Percentiles rank a stretch among this genome's conserved stretches.
Conservation (phyloP, 2,113 vertebrate species). For the Scolopax mira region DNA sequence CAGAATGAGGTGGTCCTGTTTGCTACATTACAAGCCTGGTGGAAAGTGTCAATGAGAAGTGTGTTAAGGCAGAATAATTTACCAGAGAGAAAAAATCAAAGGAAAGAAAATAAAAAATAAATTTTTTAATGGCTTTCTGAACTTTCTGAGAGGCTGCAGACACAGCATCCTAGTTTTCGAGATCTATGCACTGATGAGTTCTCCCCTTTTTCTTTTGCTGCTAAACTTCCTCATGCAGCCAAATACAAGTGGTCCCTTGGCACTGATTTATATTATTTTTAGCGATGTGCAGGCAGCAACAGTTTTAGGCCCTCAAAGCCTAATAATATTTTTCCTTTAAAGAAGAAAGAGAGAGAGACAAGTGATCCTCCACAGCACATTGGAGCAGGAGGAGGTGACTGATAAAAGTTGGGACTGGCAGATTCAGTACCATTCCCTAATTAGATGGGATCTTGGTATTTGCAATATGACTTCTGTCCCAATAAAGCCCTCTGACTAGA, state of each 20-base stretch:
- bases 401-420: background rate
- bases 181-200: background rate
- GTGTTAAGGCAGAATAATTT: background rate
- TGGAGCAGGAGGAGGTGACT: background rate
- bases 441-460: background rate
- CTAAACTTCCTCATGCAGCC: slow-evolving; percentile 37
- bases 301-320: slow-evolving; percentile 13
- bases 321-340: slow-evolving; percentile 30
- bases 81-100: background rate
- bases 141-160: slow-evolving; percentile 18
- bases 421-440: background rate
- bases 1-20: background rate
- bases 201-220: slow-evolving; percentile 23
- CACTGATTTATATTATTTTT: slow-evolving; percentile 62
- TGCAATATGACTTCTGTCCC: background rate
- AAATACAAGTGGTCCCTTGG: slow-evolving; percentile 8
- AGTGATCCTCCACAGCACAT: background rate
- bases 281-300: slow-evolving; percentile 36
- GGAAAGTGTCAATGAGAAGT: background rate
- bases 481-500: background rate
- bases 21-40: background rate
- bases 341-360: background rate
- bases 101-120: background rate
- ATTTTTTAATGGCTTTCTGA: slow-evolving; percentile 6
- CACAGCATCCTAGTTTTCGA: slow-evolving; percentile 24